Percentiles rank a stretch among this genome's conserved stretches.
Evolutionary conservation across 2,113 vertebrate genomes (phyloP).

Genomic region (Cyphomyrus discorhynchus): DNA sequence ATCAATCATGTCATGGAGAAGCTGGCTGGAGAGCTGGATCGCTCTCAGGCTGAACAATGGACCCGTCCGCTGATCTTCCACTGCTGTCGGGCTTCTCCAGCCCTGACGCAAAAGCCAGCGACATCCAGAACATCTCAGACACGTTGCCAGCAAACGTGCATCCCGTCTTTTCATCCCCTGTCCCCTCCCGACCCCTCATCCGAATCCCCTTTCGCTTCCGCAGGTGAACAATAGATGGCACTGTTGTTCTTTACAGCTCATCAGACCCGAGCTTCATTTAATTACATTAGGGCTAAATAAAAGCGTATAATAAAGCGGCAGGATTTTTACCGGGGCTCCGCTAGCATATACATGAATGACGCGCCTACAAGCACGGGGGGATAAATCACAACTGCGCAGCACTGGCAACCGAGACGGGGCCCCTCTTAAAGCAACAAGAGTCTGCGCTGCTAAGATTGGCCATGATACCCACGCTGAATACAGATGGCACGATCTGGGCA

Average conservation of each 20-base stretch:
- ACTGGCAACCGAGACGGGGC: background rate
- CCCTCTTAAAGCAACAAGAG: conserved; percentile 14
- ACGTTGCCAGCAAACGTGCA: background rate
- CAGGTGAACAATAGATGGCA: conserved; percentile 22
- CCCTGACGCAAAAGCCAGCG: background rate
- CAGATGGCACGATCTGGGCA: conserved; percentile 1
- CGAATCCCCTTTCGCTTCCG: background rate
- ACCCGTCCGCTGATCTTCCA: background rate
- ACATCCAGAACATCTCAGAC: background rate
- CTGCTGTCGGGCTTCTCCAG: background rate
- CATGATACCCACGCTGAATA: background rate
- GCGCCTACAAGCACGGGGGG: conserved; percentile 12
- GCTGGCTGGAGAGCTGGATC: background rate
- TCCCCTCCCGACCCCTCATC: background rate
- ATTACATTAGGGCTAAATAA: conserved; percentile 25
- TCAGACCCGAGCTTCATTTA: background rate
- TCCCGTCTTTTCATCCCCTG: background rate
- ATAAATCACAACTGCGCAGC: conserved; percentile 13
- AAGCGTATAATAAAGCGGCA: conserved; percentile 18
- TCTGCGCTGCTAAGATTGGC: background rate
- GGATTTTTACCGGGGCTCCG: conserved; percentile 14
- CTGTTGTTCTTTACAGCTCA: conserved; percentile 13
- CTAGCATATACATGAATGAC: conserved; percentile 17
- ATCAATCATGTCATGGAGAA: background rate
- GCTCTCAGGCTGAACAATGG: background rate